Evolutionary conservation across 2,113 vertebrate genomes (phyloP), one percentile per base, ranked within the genome.

Genomic region (Cyprinodon variegatus): DNA sequence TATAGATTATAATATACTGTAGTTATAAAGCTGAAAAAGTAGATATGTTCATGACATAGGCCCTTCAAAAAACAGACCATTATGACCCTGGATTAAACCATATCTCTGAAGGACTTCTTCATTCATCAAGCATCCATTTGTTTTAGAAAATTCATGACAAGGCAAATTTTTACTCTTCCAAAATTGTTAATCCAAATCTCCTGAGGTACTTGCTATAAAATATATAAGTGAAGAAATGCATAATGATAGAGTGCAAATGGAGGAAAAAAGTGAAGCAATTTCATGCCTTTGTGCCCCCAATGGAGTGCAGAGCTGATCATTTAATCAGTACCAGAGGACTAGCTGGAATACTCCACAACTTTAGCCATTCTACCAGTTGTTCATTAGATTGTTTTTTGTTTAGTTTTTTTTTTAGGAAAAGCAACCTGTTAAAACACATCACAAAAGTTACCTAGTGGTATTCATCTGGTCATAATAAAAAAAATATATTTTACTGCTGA

Each of bases 221-320:
- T 29, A 91, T 74, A 88, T 84, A 85, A 75, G 76, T 8, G 50
- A 81, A 78, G 76, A 89, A 89, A 88, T 85, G 78, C 78, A 83
- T 90, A 79, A 92, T 86, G 84, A 83, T 78, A 79, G 74, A 77
- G 69, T 78, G 73, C 67, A 63, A 79, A 78, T 72, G 45, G 70
- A 73, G 80, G 76, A 77, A 88, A 86, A 87, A 89, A 76, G 79
- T 90, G 86, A 89, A 90, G 86, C 81, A 90, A 94, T 94, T 93
- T 94, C 91, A 92, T 89, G 90, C 88, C 82, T 77, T 85, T 73
- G 79, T 84, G 86, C 78, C n/a, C 89, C 74, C 39, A 17, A 87
- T 85, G 79, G 77, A 83, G 85, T 71, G 46, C 78, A 86, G 72
- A 84, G 82, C 83, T 93, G 89, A 90, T 90, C 78, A 90, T 85